Evolutionary conservation across 2,113 vertebrate genomes (phyloP).

Genomic region (Podocnemis expansa): DNA sequence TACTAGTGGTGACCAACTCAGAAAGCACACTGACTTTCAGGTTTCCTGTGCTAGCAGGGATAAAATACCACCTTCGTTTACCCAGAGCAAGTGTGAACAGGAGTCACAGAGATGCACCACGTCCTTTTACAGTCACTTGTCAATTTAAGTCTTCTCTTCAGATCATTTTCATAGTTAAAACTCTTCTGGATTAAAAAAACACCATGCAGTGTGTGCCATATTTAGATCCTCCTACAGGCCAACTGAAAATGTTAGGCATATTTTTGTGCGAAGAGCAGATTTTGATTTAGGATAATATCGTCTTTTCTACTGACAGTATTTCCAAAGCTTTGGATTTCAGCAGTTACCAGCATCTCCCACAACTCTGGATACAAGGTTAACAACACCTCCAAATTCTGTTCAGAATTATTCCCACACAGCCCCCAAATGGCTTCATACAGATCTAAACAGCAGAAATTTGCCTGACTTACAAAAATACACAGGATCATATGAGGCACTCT

Average conservation of each 20-base stretch:
- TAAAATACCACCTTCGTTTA: background rate
- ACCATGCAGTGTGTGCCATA: background rate
- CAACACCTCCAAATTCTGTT: background rate
- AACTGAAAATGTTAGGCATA: background rate
- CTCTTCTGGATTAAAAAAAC: background rate
- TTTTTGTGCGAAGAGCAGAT: background rate
- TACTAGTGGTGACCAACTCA: background rate
- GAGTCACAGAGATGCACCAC: background rate
- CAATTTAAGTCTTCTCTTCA: background rate
- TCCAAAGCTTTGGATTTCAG: background rate
- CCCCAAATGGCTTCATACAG: background rate
- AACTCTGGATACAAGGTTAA: background rate
- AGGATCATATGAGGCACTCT: background rate
- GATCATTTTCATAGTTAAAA: background rate
- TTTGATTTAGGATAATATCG: background rate
- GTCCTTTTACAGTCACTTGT: background rate
- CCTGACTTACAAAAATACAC: background rate
- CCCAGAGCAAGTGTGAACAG: background rate
- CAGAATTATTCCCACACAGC: background rate
- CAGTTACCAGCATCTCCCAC: background rate
- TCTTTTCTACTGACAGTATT: background rate
- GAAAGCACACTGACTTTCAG: background rate
- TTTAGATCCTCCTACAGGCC: background rate
- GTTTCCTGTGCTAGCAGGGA: background rate
- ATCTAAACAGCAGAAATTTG: background rate